Evolutionary conservation across 2,888 invertebrate genomes (phyloP).

Genomic region (Apodemia duryi): DNA sequence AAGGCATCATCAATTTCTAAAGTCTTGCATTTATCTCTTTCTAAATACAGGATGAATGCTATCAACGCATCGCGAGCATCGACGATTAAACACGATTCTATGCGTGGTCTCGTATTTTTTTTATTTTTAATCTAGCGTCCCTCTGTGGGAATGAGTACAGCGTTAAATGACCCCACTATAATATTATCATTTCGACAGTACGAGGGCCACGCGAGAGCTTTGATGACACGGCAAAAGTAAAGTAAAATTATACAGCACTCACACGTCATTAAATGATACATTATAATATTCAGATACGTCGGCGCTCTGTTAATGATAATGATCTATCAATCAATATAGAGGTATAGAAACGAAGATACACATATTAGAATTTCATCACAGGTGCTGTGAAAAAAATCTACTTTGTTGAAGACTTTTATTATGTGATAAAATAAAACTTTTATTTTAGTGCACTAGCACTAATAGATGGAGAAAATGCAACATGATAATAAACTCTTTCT

Average conservation of each 20-base stretch:
- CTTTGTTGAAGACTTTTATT: no score
- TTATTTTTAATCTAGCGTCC: slow-evolving; percentile 40
- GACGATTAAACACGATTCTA: slow-evolving; percentile 76
- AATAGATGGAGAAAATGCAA: no score
- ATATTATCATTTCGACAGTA: slow-evolving; percentile 43
- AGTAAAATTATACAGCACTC: slow-evolving; percentile 37
- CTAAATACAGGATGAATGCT: slow-evolving; percentile 49
- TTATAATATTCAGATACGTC: slow-evolving; percentile 18
- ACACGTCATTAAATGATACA: slow-evolving; percentile 17
- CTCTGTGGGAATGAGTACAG: slow-evolving; percentile 33
- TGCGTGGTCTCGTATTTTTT: slow-evolving; percentile 71
- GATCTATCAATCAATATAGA: slow-evolving; percentile 33
- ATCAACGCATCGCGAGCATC: slow-evolving; percentile 47
- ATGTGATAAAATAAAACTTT: no score
- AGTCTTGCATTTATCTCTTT: slow-evolving; percentile 43
- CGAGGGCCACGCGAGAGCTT: slow-evolving; percentile 48
- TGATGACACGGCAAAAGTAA: slow-evolving; percentile 55
- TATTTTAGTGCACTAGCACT: no score
- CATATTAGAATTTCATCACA: neutral
- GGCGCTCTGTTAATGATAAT: slow-evolving; percentile 31
- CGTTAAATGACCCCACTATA: slow-evolving; percentile 48
- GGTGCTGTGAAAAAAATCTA: neutral
- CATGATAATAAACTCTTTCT: no score
- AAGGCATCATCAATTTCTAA: slow-evolving; percentile 51
- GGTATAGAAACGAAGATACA: neutral